phyloP scores from a whole-genome alignment of 2,797 vertebrate genomes.

The Anableps anableps region DNA sequence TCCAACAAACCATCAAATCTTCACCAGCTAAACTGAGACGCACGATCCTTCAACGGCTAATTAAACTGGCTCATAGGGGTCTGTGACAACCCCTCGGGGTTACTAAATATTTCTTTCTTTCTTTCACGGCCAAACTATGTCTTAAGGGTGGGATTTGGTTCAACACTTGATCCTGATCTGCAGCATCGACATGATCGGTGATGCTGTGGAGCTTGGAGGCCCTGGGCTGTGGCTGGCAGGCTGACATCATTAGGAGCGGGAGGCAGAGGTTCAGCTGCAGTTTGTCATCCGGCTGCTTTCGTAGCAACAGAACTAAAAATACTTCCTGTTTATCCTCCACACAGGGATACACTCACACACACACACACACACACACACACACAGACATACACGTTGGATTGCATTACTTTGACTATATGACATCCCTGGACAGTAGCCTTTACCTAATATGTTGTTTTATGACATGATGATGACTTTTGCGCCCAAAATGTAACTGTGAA shows the following conservation, averaged over 20 bases:
- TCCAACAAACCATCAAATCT: background rate
- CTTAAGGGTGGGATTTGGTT: background rate
- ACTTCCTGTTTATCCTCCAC: constrained; percentile 40
- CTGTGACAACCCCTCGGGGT: background rate
- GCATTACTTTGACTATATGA: constrained; percentile 13
- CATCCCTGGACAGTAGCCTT: background rate
- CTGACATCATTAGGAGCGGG: constrained; percentile 16
- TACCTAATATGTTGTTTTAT: background rate
- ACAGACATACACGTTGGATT: background rate
- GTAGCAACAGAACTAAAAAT: constrained; percentile 65
- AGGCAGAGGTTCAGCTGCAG: constrained; percentile 4
- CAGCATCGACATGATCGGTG: constrained; percentile 2
- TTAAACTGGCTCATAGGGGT: background rate
- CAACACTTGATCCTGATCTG: constrained; percentile 12
- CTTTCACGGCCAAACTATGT: background rate
- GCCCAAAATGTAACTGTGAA: background rate
- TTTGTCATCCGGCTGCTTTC: constrained; percentile 5
- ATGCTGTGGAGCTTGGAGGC: background rate
- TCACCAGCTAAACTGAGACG: background rate
- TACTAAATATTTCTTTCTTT: no score
- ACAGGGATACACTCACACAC: background rate
- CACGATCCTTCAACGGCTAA: background rate
- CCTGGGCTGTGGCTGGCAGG: background rate
- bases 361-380: no score
- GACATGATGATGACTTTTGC: background rate